Conservation (phyloP, 2,888 invertebrate genomes). For the Argyresthia albistria region DNA sequence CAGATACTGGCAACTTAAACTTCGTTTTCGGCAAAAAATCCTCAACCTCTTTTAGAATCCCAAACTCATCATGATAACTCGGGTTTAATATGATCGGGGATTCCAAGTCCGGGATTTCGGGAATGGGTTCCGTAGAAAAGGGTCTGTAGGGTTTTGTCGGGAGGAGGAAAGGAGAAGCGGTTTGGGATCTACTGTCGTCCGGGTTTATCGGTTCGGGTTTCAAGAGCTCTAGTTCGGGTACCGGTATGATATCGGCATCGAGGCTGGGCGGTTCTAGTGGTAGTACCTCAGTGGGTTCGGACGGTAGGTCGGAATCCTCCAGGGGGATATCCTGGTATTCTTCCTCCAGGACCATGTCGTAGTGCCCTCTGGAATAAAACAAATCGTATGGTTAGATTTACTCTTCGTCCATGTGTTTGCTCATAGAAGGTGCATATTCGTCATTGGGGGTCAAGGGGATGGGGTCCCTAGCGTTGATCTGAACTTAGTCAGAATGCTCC, state of each 20-base stretch:
- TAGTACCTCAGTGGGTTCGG: slow-evolving; percentile 55
- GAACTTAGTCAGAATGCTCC: too few species aligned
- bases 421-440: too few species aligned
- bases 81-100: slow-evolving; percentile 51
- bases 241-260: background rate
- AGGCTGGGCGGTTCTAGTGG: slow-evolving; percentile 12
- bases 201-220: background rate
- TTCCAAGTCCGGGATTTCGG: slow-evolving; percentile 40
- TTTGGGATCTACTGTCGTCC: slow-evolving; percentile 25
- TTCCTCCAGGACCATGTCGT: slow-evolving; percentile 54
- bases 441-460: too few species aligned
- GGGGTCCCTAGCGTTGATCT: too few species aligned
- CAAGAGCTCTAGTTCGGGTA: slow-evolving; percentile 8
- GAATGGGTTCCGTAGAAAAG: slow-evolving; percentile 44
- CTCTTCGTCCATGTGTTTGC: background rate
- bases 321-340: slow-evolving; percentile 43
- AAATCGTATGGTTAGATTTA: background rate
- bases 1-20: slow-evolving; percentile 49
- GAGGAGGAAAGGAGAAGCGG: slow-evolving; percentile 33
- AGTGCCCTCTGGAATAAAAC: slow-evolving; percentile 46
- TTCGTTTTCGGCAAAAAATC: slow-evolving; percentile 26
- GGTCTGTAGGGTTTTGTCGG: slow-evolving; percentile 42
- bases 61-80: slow-evolving; percentile 38
- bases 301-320: slow-evolving; percentile 51
- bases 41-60: slow-evolving; percentile 15